Evolutionary conservation across 2,113 vertebrate species (phyloP).

Genomic region (Rhinoderma darwinii): DNA sequence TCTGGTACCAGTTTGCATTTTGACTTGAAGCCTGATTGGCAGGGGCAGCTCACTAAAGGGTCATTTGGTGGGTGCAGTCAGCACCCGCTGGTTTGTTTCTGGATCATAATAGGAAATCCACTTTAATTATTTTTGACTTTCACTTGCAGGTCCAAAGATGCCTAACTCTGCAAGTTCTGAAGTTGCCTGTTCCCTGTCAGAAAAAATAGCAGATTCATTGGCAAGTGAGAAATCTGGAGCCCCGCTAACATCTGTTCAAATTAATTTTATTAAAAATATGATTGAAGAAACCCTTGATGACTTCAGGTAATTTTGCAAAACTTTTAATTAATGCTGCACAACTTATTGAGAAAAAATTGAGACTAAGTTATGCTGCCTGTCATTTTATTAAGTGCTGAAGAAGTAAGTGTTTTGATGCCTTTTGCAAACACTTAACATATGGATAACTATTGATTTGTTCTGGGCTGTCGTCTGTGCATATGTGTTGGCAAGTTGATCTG

Average conservation of each 20-base stretch:
- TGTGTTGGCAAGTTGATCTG: no score
- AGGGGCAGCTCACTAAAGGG: no score
- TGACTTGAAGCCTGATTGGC: no score
- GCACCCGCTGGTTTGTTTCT: no score
- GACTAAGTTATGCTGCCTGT: neutral
- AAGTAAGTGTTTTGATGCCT: neutral
- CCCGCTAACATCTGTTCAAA: slow-evolving; percentile 88
- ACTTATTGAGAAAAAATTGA: neutral
- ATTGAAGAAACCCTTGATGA: slow-evolving; percentile 95
- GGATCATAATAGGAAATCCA: no score
- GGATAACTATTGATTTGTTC: no score
- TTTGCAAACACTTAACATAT: neutral
- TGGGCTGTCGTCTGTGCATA: no score
- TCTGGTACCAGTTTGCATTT: no score
- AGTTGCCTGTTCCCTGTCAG: slow-evolving; percentile 80
- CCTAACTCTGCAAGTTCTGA: slow-evolving; percentile 69
- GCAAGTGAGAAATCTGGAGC: slow-evolving; percentile 78
- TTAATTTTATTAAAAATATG: slow-evolving; percentile 94
- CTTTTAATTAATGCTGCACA: neutral
- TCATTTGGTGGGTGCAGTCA: no score
- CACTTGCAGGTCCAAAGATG: slow-evolving; percentile 70
- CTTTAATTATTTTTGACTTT: neutral
- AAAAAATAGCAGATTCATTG: slow-evolving; percentile 81
- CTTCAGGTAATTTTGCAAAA: slow-evolving; percentile 78
- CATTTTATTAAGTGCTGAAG: neutral